Base-by-base conservation (phyloP, 2,888 invertebrate species). In the Apotomis capreana region DNA sequence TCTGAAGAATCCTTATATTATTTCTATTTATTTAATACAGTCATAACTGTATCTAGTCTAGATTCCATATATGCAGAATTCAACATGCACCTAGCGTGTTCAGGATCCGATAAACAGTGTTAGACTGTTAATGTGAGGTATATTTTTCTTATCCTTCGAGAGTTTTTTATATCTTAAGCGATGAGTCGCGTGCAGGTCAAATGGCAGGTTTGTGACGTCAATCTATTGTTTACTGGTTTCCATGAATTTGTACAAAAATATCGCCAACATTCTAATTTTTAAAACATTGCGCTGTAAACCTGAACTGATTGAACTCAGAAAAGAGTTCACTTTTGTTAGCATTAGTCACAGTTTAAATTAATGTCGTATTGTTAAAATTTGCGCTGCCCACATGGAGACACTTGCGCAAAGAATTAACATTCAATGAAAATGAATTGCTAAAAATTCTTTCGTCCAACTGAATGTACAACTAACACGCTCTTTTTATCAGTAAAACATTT, bases 121-220 rank as follows among this genome's bases (percentile, higher is more conserved):
- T 40, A 55, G 26, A 44, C 9, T 44, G 44, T 64, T n/a, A n/a
- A n/a, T 26, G 26, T 26, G 1, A 26, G 26, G 26, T 40, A 49
- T 10, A 9, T 49, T 15, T 37, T 44, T 73, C 76, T 76, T 65
- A 78, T 80, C 79, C 76, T 81, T 80, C 3, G 49, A 8, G 8
- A 49, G 10, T 8, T 79, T 82, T 81, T 77, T 79, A n/a, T 81
- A 80, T 78, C 80, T 77, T 70, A 74, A 72, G 10, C 73, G 72
- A 78, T 73, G 74, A 74, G 75, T 74, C 44, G n/a, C 57, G 46
- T 81, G 78, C 79, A 79, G 85, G 88, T 86, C 80, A 85, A 86
- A 85, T 81, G 84, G 84, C 84, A 86, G 74, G 70, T 73, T 58
- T 51, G 60, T 68, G 64, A 79, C 78, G 80, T 80, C 78, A 79